These are phyloP conservation scores for Enteromius trimaculatus DNA, from an alignment of 2,797 vertebrate genomes.

Conservation along the genomic window DNA sequence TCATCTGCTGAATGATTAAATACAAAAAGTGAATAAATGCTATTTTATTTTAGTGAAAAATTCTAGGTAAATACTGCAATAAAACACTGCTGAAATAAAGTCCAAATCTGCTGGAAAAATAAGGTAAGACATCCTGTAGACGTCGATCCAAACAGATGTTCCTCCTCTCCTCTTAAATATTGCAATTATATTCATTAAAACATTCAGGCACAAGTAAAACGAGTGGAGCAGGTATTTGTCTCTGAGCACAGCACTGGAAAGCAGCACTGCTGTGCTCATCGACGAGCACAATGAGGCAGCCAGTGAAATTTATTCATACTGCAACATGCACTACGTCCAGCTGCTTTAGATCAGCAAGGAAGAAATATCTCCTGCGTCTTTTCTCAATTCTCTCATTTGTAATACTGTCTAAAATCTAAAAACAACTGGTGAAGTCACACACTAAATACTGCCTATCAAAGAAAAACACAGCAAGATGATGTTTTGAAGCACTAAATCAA, in stretches of 20 bases:
- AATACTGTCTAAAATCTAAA: background rate
- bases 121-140: background rate
- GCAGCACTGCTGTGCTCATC: slow-evolving; percentile 25
- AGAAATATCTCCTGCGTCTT: slow-evolving; percentile 10
- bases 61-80: background rate
- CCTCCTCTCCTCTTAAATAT: slow-evolving; percentile 1
- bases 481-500: slow-evolving; percentile 2
- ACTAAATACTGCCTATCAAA: background rate
- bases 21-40: background rate
- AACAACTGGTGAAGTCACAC: background rate
- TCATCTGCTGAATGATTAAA: background rate
- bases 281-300: slow-evolving; percentile 37
- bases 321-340: slow-evolving; percentile 28
- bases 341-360: slow-evolving; percentile 27
- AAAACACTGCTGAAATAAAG: slow-evolving; percentile 3
- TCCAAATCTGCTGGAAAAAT: background rate
- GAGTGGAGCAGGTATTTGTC: slow-evolving; percentile 32
- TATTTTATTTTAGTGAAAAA: background rate
- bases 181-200: slow-evolving; percentile 39
- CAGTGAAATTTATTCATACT: slow-evolving; percentile 33
- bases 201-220: background rate
- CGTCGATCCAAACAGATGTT: slow-evolving; percentile 5
- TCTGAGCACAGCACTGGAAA: slow-evolving; percentile 23
- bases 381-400: slow-evolving; percentile 29
- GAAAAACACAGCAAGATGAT: background rate